Conservation (phyloP, 2,888 invertebrate species). For the Rotaria sp. region DNA sequence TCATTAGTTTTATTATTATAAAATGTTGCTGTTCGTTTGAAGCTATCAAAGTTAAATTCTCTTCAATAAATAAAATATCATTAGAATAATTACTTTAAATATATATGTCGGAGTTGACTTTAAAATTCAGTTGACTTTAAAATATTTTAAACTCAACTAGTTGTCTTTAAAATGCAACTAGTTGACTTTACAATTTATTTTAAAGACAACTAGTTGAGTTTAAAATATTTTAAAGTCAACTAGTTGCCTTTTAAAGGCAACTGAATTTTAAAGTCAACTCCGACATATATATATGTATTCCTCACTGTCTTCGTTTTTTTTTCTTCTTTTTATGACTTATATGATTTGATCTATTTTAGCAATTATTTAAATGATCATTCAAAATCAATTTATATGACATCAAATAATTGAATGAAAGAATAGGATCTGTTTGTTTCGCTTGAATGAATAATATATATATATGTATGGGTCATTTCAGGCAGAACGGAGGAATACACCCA, state of each 20-base stretch:
- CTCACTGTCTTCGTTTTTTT: background rate
- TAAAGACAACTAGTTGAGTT: too few species aligned
- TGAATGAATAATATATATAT: background rate
- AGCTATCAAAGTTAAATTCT: background rate
- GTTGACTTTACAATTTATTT: too few species aligned
- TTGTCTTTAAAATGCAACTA: too few species aligned
- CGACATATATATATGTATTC: background rate
- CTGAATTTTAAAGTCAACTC: too few species aligned
- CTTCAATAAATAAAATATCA: background rate
- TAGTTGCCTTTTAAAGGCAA: too few species aligned
- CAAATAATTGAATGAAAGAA: background rate
- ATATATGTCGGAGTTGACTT: too few species aligned
- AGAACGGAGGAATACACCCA: too few species aligned
- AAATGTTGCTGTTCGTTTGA: background rate
- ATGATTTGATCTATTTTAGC: background rate
- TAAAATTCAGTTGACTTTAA: too few species aligned
- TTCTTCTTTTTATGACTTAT: background rate
- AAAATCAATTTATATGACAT: background rate
- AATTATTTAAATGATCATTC: background rate
- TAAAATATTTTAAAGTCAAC: too few species aligned
- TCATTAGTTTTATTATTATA: background rate
- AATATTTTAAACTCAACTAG: too few species aligned
- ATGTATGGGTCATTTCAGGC: background rate
- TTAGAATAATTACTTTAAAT: background rate
- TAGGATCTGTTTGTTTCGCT: background rate